Evolutionary conservation across 1,140 invertebrate species (phyloP), one percentile per base, ranked within the genome.

Genomic region (Rhizoglyphus robini): DNA sequence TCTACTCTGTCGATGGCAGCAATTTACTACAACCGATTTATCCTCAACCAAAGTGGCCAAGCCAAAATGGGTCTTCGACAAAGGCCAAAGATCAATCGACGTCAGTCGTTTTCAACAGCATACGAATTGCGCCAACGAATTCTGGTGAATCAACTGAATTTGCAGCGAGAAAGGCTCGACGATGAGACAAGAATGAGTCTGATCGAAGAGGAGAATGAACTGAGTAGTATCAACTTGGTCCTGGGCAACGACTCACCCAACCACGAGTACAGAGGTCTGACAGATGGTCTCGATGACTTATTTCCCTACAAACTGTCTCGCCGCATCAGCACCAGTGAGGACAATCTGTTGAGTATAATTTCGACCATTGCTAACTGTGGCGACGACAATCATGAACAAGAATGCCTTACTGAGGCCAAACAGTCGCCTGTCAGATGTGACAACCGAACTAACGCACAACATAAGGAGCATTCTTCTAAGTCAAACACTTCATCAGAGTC

Each of bases 1-100:
- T 38, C 32, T n/a, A 60, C 58, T 4, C 27, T 60, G 25, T 60
- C 58, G 36, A 60, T 60, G 58, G 58, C 58, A n/a, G 58, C 58
- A 18, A 60, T 60, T 11, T 60, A 32, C 29, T 60, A 60, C 27
- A 60, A 60, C 36, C 58, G 58, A 34, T 60, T 60, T 8, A 60
- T 60, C 15, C 29, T 60, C 18, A 32, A 59, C 31, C 5, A 18
- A 8, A 59, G 27, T 2, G 27, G 27, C 15, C 15, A 13, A 4
- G 36, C 5, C 4, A 38, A 46, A 20, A 11, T 11, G 13, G 58
- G 58, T 27, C 58, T 34, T 60, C 58, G 58, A 23, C 58, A 60
- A 46, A 29, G 58, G 13, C 2, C 58, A 2, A 60, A 60, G 27
- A 20, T 60, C 8, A 60, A 32, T 60, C 27, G 58, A n/a, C 3